Evolutionary conservation across 2,888 invertebrate species (phyloP), one percentile per base, ranked within the genome.

Genomic region (Sthenelais limicola): DNA sequence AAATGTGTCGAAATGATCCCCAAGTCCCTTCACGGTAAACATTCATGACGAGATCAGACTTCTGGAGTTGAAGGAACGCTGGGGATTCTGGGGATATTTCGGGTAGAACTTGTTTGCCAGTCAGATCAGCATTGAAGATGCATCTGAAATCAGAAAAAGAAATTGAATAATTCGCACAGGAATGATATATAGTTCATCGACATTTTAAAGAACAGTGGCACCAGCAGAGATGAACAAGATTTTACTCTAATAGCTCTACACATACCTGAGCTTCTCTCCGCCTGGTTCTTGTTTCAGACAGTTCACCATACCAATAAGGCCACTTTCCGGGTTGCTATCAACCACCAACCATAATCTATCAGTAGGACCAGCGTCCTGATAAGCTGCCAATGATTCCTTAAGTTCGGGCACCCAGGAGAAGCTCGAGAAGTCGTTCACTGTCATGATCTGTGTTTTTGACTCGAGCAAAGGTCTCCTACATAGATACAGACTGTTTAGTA

Each of bases 281-380:
- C 95, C 96, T 5, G 93, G 91, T 90, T 98, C 98, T 81, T 92
- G 92, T 82, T 93, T 93, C 79, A 98, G 90, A 88, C 98, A 99
- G 85, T 95, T 93, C 83, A 94, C 92, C 85, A 98, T 90, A 56
- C 98, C 98, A 72, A 97, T 90, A 77, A 94, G 90, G 18, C 98
- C 98, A 85, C 91, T 91, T 32, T 33, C 47, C 74, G 92, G 90
- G 80, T 92, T 91, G 52, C 92, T 92, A 82, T 92, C 91, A 73
- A 92, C 91, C 71, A 93, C 91, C 47, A 94, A 80, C 90, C 90
- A 90, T 48, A 90, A 81, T 58, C 87, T 88, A 72, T 87, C 83
- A 72, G 84, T 90, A 35, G 83, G 84, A 26, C 85, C 82, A 80
- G 92, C 91, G 2, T 80, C 75, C 30, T 87, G 86, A 91, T 67